Base-by-base conservation (phyloP, 2,888 invertebrate species). In the Eupithecia exiguata region DNA sequence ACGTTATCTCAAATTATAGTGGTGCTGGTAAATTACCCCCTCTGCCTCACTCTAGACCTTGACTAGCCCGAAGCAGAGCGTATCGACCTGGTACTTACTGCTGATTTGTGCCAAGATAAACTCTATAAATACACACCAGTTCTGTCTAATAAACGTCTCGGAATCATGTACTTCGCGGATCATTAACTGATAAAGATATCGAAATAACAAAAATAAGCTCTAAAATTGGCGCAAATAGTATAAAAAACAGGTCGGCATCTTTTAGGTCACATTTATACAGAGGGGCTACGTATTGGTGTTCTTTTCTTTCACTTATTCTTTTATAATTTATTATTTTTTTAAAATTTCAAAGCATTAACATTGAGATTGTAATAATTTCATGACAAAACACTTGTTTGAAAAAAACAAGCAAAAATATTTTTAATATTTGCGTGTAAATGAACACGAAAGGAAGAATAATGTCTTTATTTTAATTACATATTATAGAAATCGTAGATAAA, bases 1-100 rank as follows among this genome's bases (percentile, higher is more conserved):
- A 30, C 30, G 30, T 9, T 16, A 30, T 16, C 30, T 61, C 30
- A 6, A 61, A 36, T 36, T 63, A 63, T 7, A 21, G 38, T 65
- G 40, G 38, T 6, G n/a, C 38, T 36, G n/a, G 61, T 40, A 69
- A 16, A 69, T 58, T 40, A 2, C 16, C 5, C 21, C 53, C 49
- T 1, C 10, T 30, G 9, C 40, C 38, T n/a, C 36, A 63, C 65
- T 21, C 18, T 12, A 18, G 61, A 38, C 69, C 69, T 69, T 69
- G 61, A 40, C 61, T 61, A 61, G 40, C 12, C 69, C n/a, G 58
- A 69, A 58, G 38, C 38, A 69, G 61, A 69, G 53, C 58, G 58
- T 40, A 61, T 40, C 69, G 61, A 38, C 35, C 49, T 53, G 14
- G 6, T 61, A 68, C 7, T 53, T 21, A 53, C 21, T 21, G 68